Evolutionary conservation across 2,113 vertebrate species (phyloP).

Genomic region (Zosterops borbonicus): DNA sequence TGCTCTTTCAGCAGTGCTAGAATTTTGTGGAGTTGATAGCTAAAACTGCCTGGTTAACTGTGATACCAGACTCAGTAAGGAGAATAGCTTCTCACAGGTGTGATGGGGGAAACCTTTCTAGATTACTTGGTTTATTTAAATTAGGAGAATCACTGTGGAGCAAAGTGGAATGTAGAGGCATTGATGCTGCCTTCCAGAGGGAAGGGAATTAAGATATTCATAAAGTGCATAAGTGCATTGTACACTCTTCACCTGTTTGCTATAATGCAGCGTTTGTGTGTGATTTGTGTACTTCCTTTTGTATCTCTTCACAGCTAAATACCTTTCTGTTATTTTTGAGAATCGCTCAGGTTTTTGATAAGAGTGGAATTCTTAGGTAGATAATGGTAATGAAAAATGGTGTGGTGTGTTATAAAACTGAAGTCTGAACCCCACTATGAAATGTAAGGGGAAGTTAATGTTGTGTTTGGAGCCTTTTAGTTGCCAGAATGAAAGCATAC

Average conservation of each 20-base stretch:
- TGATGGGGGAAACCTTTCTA: neutral
- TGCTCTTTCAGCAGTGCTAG: neutral
- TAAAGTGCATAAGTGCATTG: neutral
- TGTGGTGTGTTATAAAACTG: neutral
- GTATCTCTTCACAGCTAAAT: neutral
- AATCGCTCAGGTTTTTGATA: slow-evolving; percentile 8
- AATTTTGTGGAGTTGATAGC: neutral
- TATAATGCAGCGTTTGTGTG: neutral
- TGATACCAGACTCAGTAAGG: neutral
- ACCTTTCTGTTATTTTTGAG: neutral
- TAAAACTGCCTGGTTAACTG: neutral
- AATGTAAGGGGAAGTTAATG: neutral
- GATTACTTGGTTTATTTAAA: slow-evolving; percentile 10
- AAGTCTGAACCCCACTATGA: slow-evolving; percentile 21
- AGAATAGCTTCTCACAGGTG: neutral
- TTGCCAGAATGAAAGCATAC: neutral
- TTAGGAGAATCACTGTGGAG: slow-evolving; percentile 18
- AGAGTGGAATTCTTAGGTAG: neutral
- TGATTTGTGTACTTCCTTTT: slow-evolving; percentile 17
- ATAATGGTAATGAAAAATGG: slow-evolving; percentile 14
- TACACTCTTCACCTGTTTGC: neutral
- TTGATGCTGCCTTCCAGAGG: neutral
- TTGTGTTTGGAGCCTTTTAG: neutral
- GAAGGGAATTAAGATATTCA: slow-evolving; percentile 28
- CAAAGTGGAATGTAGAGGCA: neutral